Evolutionary conservation across 2,797 vertebrate genomes (phyloP).

Genomic region (Pangasius mekongensis): DNA sequence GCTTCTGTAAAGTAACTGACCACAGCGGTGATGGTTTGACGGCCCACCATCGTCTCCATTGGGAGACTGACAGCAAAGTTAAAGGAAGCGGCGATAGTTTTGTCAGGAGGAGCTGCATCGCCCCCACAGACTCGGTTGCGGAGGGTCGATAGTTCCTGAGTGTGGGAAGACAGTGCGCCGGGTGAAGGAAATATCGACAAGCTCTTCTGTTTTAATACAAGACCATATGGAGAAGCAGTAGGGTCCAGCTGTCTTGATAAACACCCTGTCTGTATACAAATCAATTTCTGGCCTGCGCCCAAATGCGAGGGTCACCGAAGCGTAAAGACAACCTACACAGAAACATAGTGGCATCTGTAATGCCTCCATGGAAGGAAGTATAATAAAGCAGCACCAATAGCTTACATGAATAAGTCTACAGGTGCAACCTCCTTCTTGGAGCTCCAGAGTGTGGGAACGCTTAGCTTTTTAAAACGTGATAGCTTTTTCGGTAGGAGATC

Average conservation of each 20-base stretch:
- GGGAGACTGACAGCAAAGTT: slow-evolving; percentile 34
- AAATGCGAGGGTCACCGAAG: slow-evolving; percentile 42
- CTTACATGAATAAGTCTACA: slow-evolving; percentile 57
- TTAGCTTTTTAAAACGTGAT: slow-evolving; percentile 29
- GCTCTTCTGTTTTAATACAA: slow-evolving; percentile 46
- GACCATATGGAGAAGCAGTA: slow-evolving; percentile 58
- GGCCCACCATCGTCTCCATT: slow-evolving; percentile 16
- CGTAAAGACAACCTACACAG: slow-evolving; percentile 29
- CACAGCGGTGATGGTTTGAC: slow-evolving; percentile 6
- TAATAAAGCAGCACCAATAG: slow-evolving; percentile 41
- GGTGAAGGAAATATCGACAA: slow-evolving; percentile 49
- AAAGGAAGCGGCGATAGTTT: slow-evolving; percentile 43
- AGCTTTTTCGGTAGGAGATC: slow-evolving; percentile 53
- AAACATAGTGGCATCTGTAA: slow-evolving; percentile 40
- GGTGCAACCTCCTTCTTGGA: slow-evolving; percentile 26
- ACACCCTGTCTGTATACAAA: slow-evolving; percentile 59
- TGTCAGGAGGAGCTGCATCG: slow-evolving; percentile 48
- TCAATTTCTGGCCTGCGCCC: slow-evolving; percentile 56
- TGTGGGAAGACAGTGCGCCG: slow-evolving; percentile 41
- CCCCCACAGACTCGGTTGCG: slow-evolving; percentile 39
- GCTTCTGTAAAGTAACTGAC: slow-evolving; percentile 19
- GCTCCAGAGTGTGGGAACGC: slow-evolving; percentile 42
- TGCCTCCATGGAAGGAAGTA: slow-evolving; percentile 43
- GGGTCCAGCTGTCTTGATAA: slow-evolving; percentile 54
- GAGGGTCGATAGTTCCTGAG: slow-evolving; percentile 50